Evolutionary conservation across 2,888 invertebrate species (phyloP).

Genomic region (Nomada fucata): DNA sequence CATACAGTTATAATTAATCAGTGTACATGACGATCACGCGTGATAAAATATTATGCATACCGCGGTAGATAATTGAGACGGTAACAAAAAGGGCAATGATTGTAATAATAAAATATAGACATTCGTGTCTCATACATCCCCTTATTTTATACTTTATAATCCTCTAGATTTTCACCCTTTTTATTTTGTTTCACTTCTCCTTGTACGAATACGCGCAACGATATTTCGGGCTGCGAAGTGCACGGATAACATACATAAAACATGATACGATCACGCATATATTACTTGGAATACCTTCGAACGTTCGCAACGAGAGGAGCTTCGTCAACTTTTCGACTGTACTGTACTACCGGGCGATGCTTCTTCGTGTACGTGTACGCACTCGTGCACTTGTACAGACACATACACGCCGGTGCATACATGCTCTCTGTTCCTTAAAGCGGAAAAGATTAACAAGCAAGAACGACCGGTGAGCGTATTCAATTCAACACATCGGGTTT

Average conservation of each 20-base stretch:
- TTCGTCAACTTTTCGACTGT: conserved; percentile 43
- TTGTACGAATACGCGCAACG: conserved; percentile 10
- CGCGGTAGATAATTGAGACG: conserved; percentile 22
- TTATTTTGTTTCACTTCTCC: not conserved
- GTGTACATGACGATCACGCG: conserved; percentile 25
- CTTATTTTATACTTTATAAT: conserved; percentile 14
- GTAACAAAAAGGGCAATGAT: not conserved
- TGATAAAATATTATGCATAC: conserved; percentile 36
- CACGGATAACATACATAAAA: conserved; percentile 43
- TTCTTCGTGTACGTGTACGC: conserved; percentile 31
- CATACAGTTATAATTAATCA: conserved; percentile 48
- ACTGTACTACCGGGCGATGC: conserved; percentile 41
- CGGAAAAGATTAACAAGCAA: conserved; percentile 66
- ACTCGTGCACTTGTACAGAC: not conserved
- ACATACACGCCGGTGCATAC: not conserved
- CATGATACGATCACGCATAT: conserved; percentile 36
- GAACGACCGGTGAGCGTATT: conserved; percentile 54
- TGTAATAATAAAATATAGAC: conserved; percentile 2
- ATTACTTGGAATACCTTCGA: conserved; percentile 20
- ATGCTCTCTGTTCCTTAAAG: conserved; percentile 35
- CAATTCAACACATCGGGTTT: conserved; percentile 40
- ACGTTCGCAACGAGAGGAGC: conserved; percentile 9
- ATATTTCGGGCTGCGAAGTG: conserved; percentile 32
- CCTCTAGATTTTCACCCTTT: not conserved
- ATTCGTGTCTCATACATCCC: not conserved